Evolutionary conservation across 2,888 invertebrate genomes (phyloP).

Genomic region (Morpho helenor): DNA sequence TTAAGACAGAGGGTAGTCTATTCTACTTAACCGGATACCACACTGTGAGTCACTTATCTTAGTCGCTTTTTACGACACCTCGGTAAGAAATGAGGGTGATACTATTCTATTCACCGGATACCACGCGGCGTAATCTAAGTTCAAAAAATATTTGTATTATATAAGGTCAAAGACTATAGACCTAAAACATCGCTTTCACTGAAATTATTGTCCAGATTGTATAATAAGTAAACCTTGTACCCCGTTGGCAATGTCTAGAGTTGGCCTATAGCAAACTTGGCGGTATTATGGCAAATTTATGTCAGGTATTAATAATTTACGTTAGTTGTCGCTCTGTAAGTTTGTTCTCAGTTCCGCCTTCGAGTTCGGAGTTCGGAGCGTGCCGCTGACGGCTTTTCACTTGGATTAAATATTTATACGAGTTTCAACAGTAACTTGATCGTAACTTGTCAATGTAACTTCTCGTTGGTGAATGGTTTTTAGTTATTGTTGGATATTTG

Average conservation of each 20-base stretch:
- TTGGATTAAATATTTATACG: conserved; percentile 67
- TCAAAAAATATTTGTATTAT: no score
- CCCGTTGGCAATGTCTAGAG: conserved; percentile 61
- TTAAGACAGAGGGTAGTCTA: no score
- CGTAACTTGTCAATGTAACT: conserved; percentile 42
- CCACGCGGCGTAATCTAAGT: no score
- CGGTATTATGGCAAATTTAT: conserved; percentile 76
- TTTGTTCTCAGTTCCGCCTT: conserved; percentile 38
- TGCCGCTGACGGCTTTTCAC: conserved; percentile 55
- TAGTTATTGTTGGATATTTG: conserved; percentile 12
- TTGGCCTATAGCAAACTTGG: conserved; percentile 58
- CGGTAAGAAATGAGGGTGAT: no score
- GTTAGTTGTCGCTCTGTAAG: conserved; percentile 63
- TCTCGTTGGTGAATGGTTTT: conserved; percentile 22
- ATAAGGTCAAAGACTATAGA: no score
- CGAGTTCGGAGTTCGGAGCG: conserved; percentile 38
- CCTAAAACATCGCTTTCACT: no score
- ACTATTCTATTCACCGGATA: no score
- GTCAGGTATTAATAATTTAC: conserved; percentile 79
- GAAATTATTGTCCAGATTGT: not conserved
- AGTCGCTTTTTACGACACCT: no score
- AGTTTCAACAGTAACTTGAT: conserved; percentile 42
- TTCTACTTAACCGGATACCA: no score
- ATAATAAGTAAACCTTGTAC: conserved; percentile 18
- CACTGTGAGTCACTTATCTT: no score